Conservation (phyloP, 2,113 vertebrate species). For the Carassius auratus region DNA sequence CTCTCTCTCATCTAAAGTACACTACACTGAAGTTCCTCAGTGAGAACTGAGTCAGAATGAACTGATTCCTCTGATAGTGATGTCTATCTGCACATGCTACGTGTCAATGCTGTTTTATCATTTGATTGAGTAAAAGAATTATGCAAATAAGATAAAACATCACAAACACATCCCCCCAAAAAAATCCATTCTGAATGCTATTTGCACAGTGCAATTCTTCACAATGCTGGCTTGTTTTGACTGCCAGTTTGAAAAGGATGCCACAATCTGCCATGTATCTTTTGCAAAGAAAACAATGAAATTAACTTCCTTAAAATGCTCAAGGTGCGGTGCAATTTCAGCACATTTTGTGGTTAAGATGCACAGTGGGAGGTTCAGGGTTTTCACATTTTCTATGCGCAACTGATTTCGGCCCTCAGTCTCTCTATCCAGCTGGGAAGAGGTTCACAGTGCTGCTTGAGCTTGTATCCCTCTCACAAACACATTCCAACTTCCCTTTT, state of each 20-base stretch:
- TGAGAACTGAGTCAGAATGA: neutral
- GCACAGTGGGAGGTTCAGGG: neutral
- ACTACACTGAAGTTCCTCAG: neutral
- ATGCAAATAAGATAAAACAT: neutral
- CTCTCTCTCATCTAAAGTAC: slow-evolving; percentile 17
- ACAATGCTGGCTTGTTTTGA: neutral
- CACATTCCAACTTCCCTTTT: slow-evolving; percentile 9
- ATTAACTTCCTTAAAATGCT: slow-evolving; percentile 11
- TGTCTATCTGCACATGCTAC: slow-evolving; percentile 7
- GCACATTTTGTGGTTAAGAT: neutral
- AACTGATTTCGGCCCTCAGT: neutral
- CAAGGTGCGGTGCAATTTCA: slow-evolving; percentile 1
- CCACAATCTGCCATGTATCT: neutral
- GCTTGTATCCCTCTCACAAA: slow-evolving; percentile 7
- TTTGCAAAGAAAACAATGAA: neutral
- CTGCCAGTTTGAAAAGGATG: neutral
- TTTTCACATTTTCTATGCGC: neutral
- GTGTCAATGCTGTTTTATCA: slow-evolving; percentile 8
- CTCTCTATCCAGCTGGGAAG: neutral
- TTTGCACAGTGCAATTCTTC: neutral
- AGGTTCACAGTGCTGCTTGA: neutral
- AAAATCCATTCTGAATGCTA: neutral
- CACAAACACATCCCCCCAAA: neutral
- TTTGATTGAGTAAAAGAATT: neutral
- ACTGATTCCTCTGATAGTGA: neutral